These are phyloP conservation scores for Chaenogobius annularis DNA, from an alignment of 2,113 vertebrate species.

Conservation along the genomic window DNA sequence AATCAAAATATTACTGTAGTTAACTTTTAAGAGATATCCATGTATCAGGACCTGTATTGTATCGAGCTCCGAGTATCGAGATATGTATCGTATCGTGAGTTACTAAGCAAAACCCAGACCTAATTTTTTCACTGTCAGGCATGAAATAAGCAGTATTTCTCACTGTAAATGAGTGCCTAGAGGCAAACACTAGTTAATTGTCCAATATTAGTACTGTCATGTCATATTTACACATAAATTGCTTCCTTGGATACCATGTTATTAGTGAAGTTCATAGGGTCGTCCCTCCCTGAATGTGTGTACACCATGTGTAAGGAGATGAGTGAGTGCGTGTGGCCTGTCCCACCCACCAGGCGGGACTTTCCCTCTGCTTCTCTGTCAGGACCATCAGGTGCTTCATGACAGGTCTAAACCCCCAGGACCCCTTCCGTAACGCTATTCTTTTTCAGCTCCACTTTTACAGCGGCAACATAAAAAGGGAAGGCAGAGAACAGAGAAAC, in stretches of 20 bases:
- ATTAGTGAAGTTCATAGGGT: slow-evolving; percentile 45
- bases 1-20: too few species aligned
- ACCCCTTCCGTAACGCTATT: slow-evolving; percentile 45
- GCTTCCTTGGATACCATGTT: background rate
- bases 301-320: slow-evolving; percentile 29
- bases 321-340: slow-evolving; percentile 56
- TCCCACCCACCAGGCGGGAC: slow-evolving; percentile 69
- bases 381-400: slow-evolving; percentile 71
- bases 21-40: too few species aligned
- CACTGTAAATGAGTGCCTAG: background rate
- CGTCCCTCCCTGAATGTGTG: slow-evolving; percentile 38
- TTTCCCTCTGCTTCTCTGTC: slow-evolving; percentile 60
- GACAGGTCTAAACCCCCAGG: slow-evolving; percentile 70
- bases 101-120: too few species aligned
- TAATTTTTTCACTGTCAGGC: too few species aligned
- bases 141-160: background rate
- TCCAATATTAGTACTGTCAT: background rate
- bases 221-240: slow-evolving; percentile 10
- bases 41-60: too few species aligned
- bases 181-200: background rate
- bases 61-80: too few species aligned
- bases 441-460: slow-evolving; percentile 35
- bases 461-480: slow-evolving; percentile 40
- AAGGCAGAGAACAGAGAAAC: slow-evolving; percentile 14
- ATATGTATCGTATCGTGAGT: too few species aligned